These are phyloP conservation scores for Cryptus viduatorius DNA, from an alignment of 2,888 invertebrate species.

Conservation along the genomic window DNA sequence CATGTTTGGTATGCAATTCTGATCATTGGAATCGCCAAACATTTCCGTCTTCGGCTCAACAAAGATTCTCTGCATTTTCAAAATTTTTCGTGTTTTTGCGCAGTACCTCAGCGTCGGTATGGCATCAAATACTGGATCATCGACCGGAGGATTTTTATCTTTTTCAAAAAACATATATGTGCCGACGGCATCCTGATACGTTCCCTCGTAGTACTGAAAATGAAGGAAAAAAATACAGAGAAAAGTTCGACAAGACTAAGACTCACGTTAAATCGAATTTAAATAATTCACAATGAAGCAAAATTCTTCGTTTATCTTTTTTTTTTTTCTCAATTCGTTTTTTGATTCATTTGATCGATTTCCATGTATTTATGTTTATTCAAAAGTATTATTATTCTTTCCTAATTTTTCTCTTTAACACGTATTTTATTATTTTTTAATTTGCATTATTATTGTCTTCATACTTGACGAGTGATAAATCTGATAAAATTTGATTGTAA, in stretches of 20 bases:
- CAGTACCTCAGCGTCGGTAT: conserved; percentile 88
- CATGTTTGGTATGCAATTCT: conserved; percentile 77
- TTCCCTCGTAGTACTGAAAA: conserved; percentile 86
- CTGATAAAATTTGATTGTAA: too few relatives aligned
- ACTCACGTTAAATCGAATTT: not conserved
- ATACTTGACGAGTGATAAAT: too few relatives aligned
- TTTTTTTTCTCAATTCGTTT: too few relatives aligned
- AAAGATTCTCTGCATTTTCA: conserved; percentile 90
- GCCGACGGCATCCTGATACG: conserved; percentile 89
- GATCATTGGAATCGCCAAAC: conserved; percentile 78
- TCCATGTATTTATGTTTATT: too few relatives aligned
- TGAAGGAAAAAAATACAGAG: conserved; percentile 15
- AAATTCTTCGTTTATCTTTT: not conserved
- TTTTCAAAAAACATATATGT: conserved; percentile 91
- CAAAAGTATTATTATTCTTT: too few relatives aligned
- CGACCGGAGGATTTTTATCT: conserved; percentile 84
- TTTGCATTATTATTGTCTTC: too few relatives aligned
- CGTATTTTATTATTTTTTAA: too few relatives aligned
- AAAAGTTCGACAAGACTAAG: not conserved
- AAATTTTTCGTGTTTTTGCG: conserved; percentile 88
- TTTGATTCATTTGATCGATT: too few relatives aligned
- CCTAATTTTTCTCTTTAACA: too few relatives aligned
- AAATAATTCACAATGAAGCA: not conserved
- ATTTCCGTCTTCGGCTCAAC: conserved; percentile 85
- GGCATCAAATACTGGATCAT: conserved; percentile 85